Evolutionary conservation across 1,140 invertebrate genomes (phyloP).

Genomic region (Drosophila dunni): DNA sequence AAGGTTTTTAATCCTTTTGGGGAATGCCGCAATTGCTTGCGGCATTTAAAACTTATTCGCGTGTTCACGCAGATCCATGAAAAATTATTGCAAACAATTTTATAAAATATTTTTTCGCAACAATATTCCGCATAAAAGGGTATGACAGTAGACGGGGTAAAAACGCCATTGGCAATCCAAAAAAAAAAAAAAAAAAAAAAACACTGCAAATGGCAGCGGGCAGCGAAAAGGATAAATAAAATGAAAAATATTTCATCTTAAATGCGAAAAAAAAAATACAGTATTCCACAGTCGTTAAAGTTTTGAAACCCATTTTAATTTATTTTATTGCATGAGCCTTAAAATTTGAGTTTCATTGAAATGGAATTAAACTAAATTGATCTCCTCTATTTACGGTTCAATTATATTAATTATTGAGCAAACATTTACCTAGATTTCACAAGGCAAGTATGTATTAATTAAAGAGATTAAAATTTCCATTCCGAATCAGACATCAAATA

Average conservation of each 20-base stretch:
- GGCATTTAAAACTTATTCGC: conserved; percentile 35
- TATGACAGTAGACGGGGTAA: background rate
- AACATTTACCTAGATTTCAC: no score
- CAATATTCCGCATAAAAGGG: conserved; percentile 3
- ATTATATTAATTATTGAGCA: no score
- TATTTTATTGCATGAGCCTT: background rate
- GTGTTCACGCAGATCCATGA: conserved; percentile 41
- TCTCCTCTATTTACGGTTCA: no score
- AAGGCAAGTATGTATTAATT: background rate
- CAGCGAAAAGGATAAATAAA: conserved; percentile 19
- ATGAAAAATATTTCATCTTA: background rate
- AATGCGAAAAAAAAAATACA: conserved; percentile 10
- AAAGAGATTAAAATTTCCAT: background rate
- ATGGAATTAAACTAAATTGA: background rate
- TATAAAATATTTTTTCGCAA: conserved; percentile 26
- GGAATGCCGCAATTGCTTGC: conserved; percentile 3
- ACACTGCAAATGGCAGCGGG: conserved; percentile 27
- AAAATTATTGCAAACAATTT: conserved; percentile 55
- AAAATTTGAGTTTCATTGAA: background rate
- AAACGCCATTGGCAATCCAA: conserved; percentile 12
- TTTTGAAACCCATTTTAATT: background rate
- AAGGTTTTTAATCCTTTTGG: background rate
- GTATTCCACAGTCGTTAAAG: conserved; percentile 11
- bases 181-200: background rate
- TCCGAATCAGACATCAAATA: no score